Evolutionary conservation across 2,797 vertebrate genomes (phyloP).

Genomic region (Melanotaenia parkinsoni): DNA sequence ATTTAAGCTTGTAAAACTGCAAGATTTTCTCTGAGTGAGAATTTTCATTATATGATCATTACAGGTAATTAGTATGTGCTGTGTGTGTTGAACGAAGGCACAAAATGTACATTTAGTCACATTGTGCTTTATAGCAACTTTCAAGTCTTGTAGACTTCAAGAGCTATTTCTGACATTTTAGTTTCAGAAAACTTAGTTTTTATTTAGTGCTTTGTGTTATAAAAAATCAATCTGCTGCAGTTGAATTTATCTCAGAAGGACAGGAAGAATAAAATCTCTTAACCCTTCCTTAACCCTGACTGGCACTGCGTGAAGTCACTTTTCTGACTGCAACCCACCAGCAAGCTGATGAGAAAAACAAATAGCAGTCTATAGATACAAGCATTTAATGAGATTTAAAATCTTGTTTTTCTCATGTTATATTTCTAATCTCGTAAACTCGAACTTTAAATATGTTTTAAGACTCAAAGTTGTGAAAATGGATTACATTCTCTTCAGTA

Average conservation of each 20-base stretch:
- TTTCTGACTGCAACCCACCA: not conserved
- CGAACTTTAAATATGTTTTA: not conserved
- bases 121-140: too few relatives aligned
- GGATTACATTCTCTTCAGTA: not conserved
- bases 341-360: not conserved
- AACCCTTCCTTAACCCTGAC: not conserved
- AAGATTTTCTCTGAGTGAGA: not conserved
- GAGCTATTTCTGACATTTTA: not conserved
- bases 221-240: not conserved
- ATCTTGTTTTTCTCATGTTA: too few relatives aligned
- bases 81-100: too few relatives aligned
- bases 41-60: too few relatives aligned
- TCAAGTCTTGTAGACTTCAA: not conserved
- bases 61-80: too few relatives aligned
- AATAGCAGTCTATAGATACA: too few relatives aligned
- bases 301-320: not conserved
- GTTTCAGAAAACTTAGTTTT: not conserved
- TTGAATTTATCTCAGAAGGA: not conserved
- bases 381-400: too few relatives aligned
- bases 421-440: not conserved
- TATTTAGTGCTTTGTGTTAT: not conserved
- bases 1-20: not conserved
- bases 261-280: not conserved
- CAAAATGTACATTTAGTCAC: too few relatives aligned
- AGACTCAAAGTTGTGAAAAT: not conserved